Percentiles rank a stretch among this genome's conserved stretches.
These are phyloP conservation scores for Coregonus ussuriensis DNA, from an alignment of 2,797 vertebrate species.

Conservation along the genomic window DNA sequence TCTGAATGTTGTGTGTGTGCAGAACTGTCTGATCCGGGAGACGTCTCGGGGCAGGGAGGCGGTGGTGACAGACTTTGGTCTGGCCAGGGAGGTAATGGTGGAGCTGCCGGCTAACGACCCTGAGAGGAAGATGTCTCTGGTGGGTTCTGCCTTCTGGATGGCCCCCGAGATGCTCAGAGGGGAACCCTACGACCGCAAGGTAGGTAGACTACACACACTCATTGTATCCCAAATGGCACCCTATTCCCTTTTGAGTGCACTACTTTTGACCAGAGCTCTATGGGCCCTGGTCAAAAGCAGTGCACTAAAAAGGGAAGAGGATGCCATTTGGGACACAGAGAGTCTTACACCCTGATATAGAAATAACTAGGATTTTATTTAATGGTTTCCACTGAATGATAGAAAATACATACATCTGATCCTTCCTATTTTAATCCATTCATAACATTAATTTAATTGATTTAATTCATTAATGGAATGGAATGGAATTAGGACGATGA, in stretches of 20 bases:
- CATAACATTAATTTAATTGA: no score
- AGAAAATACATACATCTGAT: no score
- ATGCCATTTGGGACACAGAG: no score
- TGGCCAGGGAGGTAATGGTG: slow-evolving; percentile 76
- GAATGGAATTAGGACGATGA: no score
- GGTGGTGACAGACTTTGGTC: slow-evolving; percentile 75
- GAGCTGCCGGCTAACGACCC: slow-evolving; percentile 65
- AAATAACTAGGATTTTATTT: no score
- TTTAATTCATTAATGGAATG: no score
- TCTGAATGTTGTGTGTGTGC: slow-evolving; percentile 27
- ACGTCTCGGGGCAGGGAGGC: slow-evolving; percentile 68
- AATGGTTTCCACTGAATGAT: no score
- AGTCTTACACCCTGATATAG: no score
- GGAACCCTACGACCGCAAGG: slow-evolving; percentile 78
- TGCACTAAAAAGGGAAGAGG: no score
- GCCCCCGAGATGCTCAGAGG: slow-evolving; percentile 80
- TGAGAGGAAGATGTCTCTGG: slow-evolving; percentile 77
- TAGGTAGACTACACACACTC: slow-evolving; percentile 33
- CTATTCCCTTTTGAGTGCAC: not conserved
- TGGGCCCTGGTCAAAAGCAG: no score
- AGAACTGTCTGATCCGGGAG: slow-evolving; percentile 79
- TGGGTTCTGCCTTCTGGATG: slow-evolving; percentile 83
- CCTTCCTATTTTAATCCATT: no score
- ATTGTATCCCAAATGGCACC: not conserved
- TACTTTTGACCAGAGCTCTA: not conserved